phyloP scores from a whole-genome alignment of 2,888 invertebrate genomes.

The Drosophila cyrtoloma region DNA sequence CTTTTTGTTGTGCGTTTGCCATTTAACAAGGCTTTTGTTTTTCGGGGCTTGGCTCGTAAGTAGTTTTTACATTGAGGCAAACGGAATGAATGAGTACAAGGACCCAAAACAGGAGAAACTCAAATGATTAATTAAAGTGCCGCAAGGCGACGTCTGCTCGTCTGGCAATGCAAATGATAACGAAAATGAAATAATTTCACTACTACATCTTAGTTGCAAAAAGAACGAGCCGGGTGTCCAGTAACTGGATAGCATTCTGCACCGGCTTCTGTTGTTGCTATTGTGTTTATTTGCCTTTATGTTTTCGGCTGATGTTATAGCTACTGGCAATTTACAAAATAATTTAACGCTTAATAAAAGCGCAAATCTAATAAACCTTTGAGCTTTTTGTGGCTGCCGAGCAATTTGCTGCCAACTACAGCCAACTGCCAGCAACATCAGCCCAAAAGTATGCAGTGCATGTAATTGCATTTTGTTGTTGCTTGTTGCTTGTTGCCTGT shows the following conservation, averaged over 20 bases:
- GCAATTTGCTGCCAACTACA: slow-evolving; percentile 51
- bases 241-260: neutral
- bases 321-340: slow-evolving; percentile 78
- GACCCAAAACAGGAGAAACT: slow-evolving; percentile 49
- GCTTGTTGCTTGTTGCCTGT: slow-evolving; percentile 24
- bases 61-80: slow-evolving; percentile 59
- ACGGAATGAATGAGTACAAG: slow-evolving; percentile 11
- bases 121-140: slow-evolving; percentile 78
- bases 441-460: slow-evolving; percentile 70
- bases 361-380: slow-evolving; percentile 80
- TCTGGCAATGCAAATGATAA: slow-evolving; percentile 76
- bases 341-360: slow-evolving; percentile 80
- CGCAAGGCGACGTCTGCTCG: slow-evolving; percentile 60
- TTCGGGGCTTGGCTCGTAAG: slow-evolving; percentile 46
- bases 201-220: slow-evolving; percentile 5
- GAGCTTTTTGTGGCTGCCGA: slow-evolving; percentile 75
- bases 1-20: slow-evolving; percentile 62
- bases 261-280: slow-evolving; percentile 11
- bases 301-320: slow-evolving; percentile 50
- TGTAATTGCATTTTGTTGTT: slow-evolving; percentile 75
- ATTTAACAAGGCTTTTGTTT: slow-evolving; percentile 39
- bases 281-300: slow-evolving; percentile 70
- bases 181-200: slow-evolving; percentile 67
- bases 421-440: slow-evolving; percentile 23
- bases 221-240: neutral